Percentiles rank a stretch among this genome's conserved stretches.
Evolutionary conservation across 2,113 vertebrate species (phyloP).

Genomic region (Ctenodactylus gundi): DNA sequence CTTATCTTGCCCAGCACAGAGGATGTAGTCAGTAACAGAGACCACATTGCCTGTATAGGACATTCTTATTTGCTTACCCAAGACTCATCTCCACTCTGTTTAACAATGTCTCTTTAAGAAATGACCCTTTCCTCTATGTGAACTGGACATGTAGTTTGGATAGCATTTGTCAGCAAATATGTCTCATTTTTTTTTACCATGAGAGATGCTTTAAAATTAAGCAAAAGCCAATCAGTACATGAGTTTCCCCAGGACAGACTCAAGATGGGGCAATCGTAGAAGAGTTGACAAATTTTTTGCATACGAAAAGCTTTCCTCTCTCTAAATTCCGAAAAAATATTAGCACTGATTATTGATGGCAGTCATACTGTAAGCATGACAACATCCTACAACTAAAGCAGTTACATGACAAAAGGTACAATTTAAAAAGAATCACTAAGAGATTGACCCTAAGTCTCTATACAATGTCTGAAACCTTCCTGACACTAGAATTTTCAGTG

Average conservation of each 20-base stretch:
- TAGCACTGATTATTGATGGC: neutral
- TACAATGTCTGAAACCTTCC: neutral
- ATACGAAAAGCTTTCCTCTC: neutral
- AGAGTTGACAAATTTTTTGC: neutral
- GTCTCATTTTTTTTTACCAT: neutral
- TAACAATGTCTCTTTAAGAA: neutral
- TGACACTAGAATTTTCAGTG: no score
- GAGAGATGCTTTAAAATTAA: neutral
- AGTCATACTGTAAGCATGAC: neutral
- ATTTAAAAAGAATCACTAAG: neutral
- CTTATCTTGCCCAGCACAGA: neutral
- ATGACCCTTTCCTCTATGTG: neutral
- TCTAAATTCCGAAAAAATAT: neutral
- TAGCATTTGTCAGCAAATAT: neutral
- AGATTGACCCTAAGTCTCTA: neutral
- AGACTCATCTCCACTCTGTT: no score
- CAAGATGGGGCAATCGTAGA: neutral
- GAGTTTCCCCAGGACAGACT: neutral
- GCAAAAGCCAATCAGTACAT: neutral
- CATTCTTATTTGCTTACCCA: neutral
- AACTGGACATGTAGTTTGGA: neutral
- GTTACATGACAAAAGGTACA: neutral
- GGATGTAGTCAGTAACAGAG: neutral
- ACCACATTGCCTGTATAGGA: accelerated
- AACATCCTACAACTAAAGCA: neutral